phyloP scores from a whole-genome alignment of 2,113 vertebrate genomes.

The Oxyruncus cristatus region DNA sequence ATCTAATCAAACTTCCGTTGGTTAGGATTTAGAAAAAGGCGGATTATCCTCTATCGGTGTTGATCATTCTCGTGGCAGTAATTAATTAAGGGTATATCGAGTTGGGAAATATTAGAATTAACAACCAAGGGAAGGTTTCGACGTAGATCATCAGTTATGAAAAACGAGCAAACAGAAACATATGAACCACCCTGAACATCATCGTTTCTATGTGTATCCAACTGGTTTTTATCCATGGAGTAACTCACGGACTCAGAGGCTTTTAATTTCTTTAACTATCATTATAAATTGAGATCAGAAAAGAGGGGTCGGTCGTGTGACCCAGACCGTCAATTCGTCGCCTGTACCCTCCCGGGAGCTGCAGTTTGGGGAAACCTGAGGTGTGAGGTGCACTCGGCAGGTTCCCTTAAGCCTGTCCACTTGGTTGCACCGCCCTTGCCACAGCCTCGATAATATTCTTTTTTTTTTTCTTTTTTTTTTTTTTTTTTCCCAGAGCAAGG shows the following conservation, averaged over 20 bases:
- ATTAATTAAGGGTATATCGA: background rate
- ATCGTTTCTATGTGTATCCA: background rate
- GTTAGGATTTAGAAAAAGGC: background rate
- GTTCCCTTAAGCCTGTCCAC: background rate
- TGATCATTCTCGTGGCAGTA: background rate
- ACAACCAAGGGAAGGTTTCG: background rate
- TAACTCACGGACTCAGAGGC: background rate
- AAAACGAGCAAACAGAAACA: background rate
- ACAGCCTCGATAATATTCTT: background rate
- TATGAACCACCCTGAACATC: too few relatives aligned
- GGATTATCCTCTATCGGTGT: background rate
- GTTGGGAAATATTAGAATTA: background rate
- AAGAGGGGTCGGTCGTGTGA: background rate
- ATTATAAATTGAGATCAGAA: background rate
- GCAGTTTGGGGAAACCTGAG: background rate
- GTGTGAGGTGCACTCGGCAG: background rate
- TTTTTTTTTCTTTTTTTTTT: too few relatives aligned
- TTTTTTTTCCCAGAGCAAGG: background rate
- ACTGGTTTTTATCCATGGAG: background rate
- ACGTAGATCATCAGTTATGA: background rate
- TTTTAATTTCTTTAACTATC: background rate
- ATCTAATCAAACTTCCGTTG: background rate
- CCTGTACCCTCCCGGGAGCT: background rate
- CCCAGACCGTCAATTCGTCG: rapidly evolving
- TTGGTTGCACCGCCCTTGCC: background rate